Base-by-base conservation (phyloP, 2,888 invertebrate species). In the Thyatira batis region DNA sequence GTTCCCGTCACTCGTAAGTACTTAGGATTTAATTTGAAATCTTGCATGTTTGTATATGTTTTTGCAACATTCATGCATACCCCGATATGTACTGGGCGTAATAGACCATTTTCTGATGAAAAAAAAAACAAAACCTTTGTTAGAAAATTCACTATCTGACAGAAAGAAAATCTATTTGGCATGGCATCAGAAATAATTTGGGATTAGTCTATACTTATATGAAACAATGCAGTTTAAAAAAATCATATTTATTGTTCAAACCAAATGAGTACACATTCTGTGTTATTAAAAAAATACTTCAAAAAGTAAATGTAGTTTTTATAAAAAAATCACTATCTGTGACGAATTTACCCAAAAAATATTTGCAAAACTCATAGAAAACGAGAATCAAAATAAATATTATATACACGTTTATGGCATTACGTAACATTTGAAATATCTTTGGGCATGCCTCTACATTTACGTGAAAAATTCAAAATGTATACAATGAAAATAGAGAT, bases 391-490 rank as follows among this genome's bases (percentile, higher is more conserved):
- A 60, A 69, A 84, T 80, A 81, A 83, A 82, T 81, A 80, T 73
- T 84, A 82, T 85, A 73, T 84, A 83, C 82, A 84, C 49, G 58
- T 61, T 61, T 81, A 87, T 85, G 86, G 85, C 82, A 80, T 77
- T 73, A 73, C 64, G 61, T 73, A 76, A 82, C 80, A 79, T 85
- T 84, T 79, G 67, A 73, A 63, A 70, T 68, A 74, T 87, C 87
- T 88, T 89, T 89, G 88, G 87, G 71, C 65, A 78, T 73, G 73
- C 79, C 77, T 62, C 58, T 67, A 63, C 49, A 57, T 53, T 39
- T 51, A 65, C 55, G 53, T 49, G 54, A 56, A 55, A 57, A 55
- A 49, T 50, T 53, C 10, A 48, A 53, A 51, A 56, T 48, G 9
- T 25, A 23, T 25, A 46, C 45, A 45, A 6, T 23, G 6, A 17